Base-by-base conservation (phyloP, 2,797 vertebrate genomes). In the Myoxocephalus aenaeus region DNA sequence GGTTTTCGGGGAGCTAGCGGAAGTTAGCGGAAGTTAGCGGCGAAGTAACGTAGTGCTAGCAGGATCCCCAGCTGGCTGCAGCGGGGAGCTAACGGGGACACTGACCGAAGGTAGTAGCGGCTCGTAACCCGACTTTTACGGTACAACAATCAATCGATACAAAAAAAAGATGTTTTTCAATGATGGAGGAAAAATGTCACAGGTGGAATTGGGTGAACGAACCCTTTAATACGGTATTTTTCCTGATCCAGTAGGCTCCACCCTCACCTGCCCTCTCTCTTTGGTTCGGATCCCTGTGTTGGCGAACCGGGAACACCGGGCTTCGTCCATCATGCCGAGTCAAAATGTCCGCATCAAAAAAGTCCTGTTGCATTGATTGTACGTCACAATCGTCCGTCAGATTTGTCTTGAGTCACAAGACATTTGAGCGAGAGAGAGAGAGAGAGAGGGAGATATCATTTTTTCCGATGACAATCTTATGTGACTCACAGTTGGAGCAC, bases 401-500 rank as follows among this genome's bases (percentile, higher is more conserved):
- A 56, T 36, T 34, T 34, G 36, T 64, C 59, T 53, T 22, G 34
- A 22, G 36, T 64, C 50, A 22, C 18, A 25, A 3, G 54, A 46
- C 6, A 46, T n/a, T 38, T 22, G 32, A 46, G 34, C 34, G 34
- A 34, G 29, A 32, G 3, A 32, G 7, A 34, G 3, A 32, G 7
- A 34, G 34, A 34, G 34, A 34, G 34, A 34, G 34, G 4, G 34
- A 34, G 34, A 34, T 3, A 32, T 13, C 38, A 22, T 29, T 15
- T 63, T 73, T 29, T 42, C 27, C 32, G 12, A 1, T 32, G 61
- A 54, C 50, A 36, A 63, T 34, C 12, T 50, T 8, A 48, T 29
- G 40, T 65, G 51, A 65, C 71, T 73, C 51, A 63, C 70, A 53
- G 57, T 62, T 7, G 53, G 4, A 44, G 44, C 32, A 13, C n/a